phyloP scores from a whole-genome alignment of 2,888 invertebrate genomes.

The Xestoiulus laeticollis region DNA sequence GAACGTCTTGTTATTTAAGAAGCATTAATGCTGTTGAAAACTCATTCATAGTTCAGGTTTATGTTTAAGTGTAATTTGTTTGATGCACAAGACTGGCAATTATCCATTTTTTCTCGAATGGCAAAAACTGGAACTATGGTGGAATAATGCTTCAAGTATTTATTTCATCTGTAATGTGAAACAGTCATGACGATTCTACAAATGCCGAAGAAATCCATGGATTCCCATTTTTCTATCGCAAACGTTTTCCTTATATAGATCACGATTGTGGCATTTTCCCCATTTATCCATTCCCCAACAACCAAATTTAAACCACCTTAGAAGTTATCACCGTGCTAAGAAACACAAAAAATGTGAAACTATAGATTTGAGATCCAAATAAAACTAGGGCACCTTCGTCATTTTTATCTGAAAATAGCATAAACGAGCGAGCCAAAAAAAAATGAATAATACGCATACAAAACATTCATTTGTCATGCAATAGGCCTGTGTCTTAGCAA shows the following conservation, averaged over 20 bases:
- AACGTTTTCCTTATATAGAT: neutral
- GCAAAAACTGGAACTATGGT: neutral
- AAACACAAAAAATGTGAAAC: slow-evolving; percentile 16
- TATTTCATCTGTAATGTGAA: neutral
- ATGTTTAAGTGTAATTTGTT: too few relatives aligned
- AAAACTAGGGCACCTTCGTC: slow-evolving; percentile 10
- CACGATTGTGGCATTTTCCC: too few relatives aligned
- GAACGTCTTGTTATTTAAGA: too few relatives aligned
- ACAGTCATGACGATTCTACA: neutral
- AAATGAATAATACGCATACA: slow-evolving; percentile 6
- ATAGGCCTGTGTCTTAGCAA: neutral
- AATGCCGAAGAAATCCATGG: slow-evolving; percentile 3
- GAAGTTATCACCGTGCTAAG: slow-evolving; percentile 5
- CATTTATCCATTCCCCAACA: neutral
- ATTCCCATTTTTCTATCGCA: neutral
- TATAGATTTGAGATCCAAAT: slow-evolving; percentile 4
- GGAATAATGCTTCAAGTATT: neutral
- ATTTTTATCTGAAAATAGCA: neutral
- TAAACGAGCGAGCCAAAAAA: neutral
- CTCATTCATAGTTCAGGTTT: too few relatives aligned
- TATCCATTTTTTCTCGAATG: too few relatives aligned
- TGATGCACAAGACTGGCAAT: too few relatives aligned
- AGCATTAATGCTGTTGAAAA: too few relatives aligned
- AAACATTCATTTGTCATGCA: neutral
- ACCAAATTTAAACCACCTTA: neutral